These are phyloP conservation scores for Toxostoma redivivum DNA, from an alignment of 2,113 vertebrate genomes.

Conservation along the genomic window DNA sequence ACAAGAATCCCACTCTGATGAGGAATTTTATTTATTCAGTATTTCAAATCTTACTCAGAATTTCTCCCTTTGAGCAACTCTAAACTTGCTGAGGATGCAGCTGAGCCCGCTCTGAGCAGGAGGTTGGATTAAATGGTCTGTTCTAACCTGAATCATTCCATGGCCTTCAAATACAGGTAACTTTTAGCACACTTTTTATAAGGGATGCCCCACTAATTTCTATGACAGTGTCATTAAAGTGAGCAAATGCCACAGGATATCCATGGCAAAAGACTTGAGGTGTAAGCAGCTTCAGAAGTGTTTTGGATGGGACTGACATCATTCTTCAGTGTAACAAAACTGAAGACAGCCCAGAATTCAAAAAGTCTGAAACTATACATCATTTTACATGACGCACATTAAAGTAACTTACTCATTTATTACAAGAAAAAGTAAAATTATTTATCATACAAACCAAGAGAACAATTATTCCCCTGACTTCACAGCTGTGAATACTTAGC, in stretches of 20 bases:
- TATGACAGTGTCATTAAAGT: neutral
- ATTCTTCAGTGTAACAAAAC: neutral
- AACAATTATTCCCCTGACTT: neutral
- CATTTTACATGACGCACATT: rapidly evolving
- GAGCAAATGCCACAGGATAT: neutral
- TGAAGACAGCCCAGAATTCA: neutral
- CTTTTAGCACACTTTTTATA: neutral
- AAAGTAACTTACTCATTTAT: neutral
- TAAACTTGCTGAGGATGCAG: neutral
- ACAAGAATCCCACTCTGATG: neutral
- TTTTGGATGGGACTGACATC: neutral
- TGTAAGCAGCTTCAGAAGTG: neutral
- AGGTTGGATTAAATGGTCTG: neutral
- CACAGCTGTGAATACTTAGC: neutral
- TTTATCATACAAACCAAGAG: neutral
- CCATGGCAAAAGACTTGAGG: neutral
- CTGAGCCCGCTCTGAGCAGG: neutral
- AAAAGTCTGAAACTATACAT: neutral
- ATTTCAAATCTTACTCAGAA: neutral
- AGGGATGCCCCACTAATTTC: neutral
- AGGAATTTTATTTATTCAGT: neutral
- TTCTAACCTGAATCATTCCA: neutral
- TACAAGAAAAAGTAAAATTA: neutral
- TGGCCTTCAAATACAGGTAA: rapidly evolving
- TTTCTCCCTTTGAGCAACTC: neutral